Conservation (phyloP, 2,113 vertebrate species). For the Cinclus cinclus region DNA sequence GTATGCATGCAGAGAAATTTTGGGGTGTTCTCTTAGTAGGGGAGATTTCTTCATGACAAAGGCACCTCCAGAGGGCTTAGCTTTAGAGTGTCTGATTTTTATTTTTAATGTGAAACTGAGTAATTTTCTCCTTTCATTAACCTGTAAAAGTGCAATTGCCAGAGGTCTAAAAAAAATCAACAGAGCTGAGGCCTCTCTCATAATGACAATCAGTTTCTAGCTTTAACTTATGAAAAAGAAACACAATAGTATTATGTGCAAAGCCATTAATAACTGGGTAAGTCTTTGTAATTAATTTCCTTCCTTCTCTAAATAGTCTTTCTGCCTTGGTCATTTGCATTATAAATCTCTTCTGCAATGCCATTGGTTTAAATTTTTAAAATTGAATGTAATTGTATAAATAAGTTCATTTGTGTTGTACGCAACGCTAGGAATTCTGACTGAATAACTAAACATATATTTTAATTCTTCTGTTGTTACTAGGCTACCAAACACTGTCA, state of each 20-base stretch:
- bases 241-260: slow-evolving; percentile 16
- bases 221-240: slow-evolving; percentile 57
- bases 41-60: neutral
- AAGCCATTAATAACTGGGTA: slow-evolving; percentile 41
- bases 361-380: slow-evolving; percentile 51
- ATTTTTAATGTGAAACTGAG: slow-evolving; percentile 6
- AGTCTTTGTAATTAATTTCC: slow-evolving; percentile 69
- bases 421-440: slow-evolving; percentile 22
- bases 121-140: slow-evolving; percentile 49
- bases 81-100: neutral
- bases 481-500: slow-evolving; percentile 31
- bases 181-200: slow-evolving; percentile 21
- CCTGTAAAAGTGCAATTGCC: slow-evolving; percentile 11
- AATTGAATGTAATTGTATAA: slow-evolving; percentile 65
- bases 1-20: accelerated
- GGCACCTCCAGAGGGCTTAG: neutral
- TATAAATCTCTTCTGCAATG: slow-evolving; percentile 49
- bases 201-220: slow-evolving; percentile 50
- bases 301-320: slow-evolving; percentile 20
- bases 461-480: slow-evolving; percentile 48
- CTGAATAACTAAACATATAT: slow-evolving; percentile 20
- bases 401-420: slow-evolving; percentile 58
- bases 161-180: slow-evolving; percentile 36
- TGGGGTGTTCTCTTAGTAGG: neutral
- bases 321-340: slow-evolving; percentile 54